phyloP scores from a whole-genome alignment of 2,797 vertebrate species.

The Petrocephalus schoutedeni region DNA sequence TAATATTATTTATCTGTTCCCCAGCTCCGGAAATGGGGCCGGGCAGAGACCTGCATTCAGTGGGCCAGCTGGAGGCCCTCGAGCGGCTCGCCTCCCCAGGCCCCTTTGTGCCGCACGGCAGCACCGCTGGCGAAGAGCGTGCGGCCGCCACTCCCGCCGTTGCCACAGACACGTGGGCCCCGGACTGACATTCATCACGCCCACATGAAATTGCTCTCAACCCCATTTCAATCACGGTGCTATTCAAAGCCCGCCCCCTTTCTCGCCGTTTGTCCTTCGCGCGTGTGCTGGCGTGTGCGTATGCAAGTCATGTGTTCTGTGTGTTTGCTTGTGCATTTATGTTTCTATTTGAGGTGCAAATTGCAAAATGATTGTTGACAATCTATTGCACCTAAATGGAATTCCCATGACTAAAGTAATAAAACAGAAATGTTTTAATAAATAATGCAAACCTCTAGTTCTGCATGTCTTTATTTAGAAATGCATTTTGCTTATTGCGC shows the following conservation, averaged over 20 bases:
- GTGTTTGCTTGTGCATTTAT: not conserved
- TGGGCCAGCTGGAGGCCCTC: constrained; percentile 21
- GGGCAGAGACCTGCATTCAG: constrained; percentile 7
- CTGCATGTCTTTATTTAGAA: not conserved
- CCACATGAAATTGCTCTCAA: constrained; percentile 11
- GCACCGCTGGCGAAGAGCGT: not conserved
- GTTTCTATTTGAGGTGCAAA: not conserved
- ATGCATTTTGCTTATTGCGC: not conserved
- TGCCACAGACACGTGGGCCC: not conserved
- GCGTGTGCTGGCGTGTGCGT: not conserved
- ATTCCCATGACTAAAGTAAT: not conserved
- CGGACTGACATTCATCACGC: constrained; percentile 7
- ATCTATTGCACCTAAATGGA: not conserved
- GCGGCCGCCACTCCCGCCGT: not conserved
- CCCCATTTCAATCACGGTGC: not conserved
- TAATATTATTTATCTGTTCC: constrained; percentile 19
- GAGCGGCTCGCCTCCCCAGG: not conserved
- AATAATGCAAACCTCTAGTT: not conserved
- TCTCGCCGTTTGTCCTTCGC: not conserved
- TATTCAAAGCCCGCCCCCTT: not conserved
- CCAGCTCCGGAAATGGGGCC: constrained; percentile 1
- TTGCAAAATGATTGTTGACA: not conserved
- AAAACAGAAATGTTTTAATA: not conserved
- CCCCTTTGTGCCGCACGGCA: not conserved
- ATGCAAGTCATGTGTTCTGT: not conserved